Evolutionary conservation across 2,888 invertebrate species (phyloP).

Genomic region (Drosophila subsilvestris): DNA sequence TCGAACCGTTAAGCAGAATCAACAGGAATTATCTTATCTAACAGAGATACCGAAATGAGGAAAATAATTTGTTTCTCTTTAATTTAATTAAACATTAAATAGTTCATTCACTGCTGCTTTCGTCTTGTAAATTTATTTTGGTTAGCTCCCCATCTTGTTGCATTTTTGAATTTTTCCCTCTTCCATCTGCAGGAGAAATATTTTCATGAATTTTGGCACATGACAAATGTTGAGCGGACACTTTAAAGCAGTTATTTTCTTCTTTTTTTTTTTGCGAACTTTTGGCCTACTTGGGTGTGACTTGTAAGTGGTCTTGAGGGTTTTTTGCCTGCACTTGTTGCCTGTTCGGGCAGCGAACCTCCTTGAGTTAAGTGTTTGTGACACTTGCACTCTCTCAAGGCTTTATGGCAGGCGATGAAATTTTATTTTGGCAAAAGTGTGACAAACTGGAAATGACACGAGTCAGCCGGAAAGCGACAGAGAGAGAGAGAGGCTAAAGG

Average conservation of each 20-base stretch:
- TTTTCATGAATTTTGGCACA: conserved; percentile 7
- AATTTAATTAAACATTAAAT: background rate
- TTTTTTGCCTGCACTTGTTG: conserved; percentile 33
- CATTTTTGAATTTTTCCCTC: background rate
- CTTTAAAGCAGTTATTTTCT: conserved; percentile 8
- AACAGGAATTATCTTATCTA: too few relatives aligned
- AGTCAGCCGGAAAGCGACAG: conserved; percentile 29
- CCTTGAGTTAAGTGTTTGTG: conserved; percentile 57
- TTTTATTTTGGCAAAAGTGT: conserved; percentile 49
- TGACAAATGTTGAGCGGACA: conserved; percentile 14
- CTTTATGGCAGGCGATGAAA: conserved; percentile 64
- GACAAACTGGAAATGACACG: conserved; percentile 52
- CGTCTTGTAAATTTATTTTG: background rate
- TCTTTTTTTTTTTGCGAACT: background rate
- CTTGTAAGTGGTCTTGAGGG: conserved; percentile 16
- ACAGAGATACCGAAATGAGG: too few relatives aligned
- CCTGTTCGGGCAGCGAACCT: conserved; percentile 11
- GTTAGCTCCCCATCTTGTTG: background rate
- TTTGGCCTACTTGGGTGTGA: conserved; percentile 23
- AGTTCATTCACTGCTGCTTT: background rate
- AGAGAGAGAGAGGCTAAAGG: conserved; percentile 24
- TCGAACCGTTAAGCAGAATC: too few relatives aligned
- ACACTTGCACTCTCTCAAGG: conserved; percentile 63
- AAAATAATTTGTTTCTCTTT: too few relatives aligned
- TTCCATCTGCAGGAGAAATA: background rate